phyloP scores from a whole-genome alignment of 2,113 vertebrate species.

The Serilophus lunatus region DNA sequence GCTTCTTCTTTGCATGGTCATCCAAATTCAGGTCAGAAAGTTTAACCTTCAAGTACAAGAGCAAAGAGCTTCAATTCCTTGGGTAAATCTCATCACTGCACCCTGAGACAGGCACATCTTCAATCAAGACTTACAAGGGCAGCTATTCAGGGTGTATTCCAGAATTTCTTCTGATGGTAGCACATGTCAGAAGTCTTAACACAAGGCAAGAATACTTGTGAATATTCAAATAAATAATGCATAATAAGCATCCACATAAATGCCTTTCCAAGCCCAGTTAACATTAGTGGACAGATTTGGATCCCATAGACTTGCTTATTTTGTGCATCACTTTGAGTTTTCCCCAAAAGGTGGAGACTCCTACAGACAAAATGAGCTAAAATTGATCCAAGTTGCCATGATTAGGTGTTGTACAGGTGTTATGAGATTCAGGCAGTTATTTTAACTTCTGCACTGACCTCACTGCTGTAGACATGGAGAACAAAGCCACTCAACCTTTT shows the following conservation, averaged over 20 bases:
- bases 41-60: conserved; percentile 79
- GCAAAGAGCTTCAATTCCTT: background rate
- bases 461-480: no score
- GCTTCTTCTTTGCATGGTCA: conserved; percentile 89
- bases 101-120: background rate
- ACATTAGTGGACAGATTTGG: background rate
- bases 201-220: background rate
- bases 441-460: no score
- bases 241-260: background rate
- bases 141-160: background rate
- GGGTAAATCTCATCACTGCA: background rate
- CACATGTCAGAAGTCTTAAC: background rate
- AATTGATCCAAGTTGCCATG: no score
- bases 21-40: conserved; percentile 91
- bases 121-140: background rate
- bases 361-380: no score
- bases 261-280: background rate
- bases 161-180: background rate
- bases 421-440: no score
- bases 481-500: background rate
- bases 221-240: background rate
- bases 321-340: no score
- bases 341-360: no score
- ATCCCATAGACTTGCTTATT: no score
- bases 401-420: no score